A percentile compares a stretch with the other conserved stretches of the same genome.
phyloP scores from a whole-genome alignment of 2,113 vertebrate species.

The Salvelinus fontinalis region DNA sequence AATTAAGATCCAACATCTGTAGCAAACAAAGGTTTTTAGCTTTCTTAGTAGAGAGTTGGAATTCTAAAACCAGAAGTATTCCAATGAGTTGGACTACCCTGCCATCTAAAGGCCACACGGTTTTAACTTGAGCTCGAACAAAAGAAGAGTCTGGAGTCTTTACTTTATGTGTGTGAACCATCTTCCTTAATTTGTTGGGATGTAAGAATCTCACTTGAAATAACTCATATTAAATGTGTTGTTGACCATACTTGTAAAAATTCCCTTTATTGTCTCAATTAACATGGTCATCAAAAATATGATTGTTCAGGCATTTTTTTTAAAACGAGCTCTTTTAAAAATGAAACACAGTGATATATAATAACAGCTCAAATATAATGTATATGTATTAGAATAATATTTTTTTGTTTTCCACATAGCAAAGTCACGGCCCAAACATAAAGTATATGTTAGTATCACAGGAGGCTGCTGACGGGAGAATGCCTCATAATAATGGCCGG shows the following conservation, averaged over 20 bases:
- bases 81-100: too few relatives aligned
- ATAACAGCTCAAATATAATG: slow-evolving; percentile 12
- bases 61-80: too few relatives aligned
- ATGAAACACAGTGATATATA: neutral
- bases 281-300: neutral
- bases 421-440: neutral
- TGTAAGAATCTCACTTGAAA: neutral
- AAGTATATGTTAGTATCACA: neutral
- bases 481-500: too few relatives aligned
- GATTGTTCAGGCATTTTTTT: neutral
- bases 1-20: too few relatives aligned
- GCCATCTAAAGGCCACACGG: too few relatives aligned
- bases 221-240: neutral
- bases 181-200: neutral
- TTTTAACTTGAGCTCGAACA: too few relatives aligned
- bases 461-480: too few relatives aligned
- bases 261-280: neutral
- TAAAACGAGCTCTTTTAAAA: neutral
- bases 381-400: neutral
- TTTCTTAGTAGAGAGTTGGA: too few relatives aligned
- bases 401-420: neutral
- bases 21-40: too few relatives aligned
- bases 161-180: too few relatives aligned
- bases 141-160: neutral
- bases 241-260: neutral